Evolutionary conservation across 2,113 vertebrate species (phyloP).

Genomic region (Cynoglossus semilaevis): DNA sequence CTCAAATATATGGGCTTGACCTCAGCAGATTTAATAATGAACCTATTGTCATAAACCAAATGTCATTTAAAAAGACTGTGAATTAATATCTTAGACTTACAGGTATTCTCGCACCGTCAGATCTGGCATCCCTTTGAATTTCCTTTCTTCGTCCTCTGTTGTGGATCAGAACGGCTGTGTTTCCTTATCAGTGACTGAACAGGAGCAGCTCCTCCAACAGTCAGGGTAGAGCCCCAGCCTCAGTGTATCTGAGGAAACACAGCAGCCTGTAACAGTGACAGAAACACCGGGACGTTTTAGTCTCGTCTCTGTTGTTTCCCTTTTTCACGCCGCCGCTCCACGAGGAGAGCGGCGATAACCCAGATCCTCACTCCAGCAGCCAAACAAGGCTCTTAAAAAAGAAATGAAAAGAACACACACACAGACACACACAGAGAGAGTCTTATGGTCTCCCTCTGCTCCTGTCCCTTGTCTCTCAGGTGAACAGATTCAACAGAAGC

Average conservation of each 20-base stretch:
- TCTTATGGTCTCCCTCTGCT: background rate
- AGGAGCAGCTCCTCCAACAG: constrained; percentile 12
- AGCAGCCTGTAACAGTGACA: constrained; percentile 9
- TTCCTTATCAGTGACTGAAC: constrained; percentile 16
- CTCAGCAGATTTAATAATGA: too few relatives aligned
- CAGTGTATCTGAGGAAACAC: background rate
- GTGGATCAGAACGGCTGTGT: constrained; percentile 13
- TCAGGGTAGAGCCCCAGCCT: constrained; percentile 6
- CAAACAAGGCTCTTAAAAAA: background rate
- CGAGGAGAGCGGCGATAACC: constrained; percentile 2
- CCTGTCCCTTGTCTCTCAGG: constrained; percentile 60
- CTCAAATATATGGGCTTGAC: too few relatives aligned
- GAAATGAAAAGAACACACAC: constrained; percentile 1
- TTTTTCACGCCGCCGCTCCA: constrained; percentile 3
- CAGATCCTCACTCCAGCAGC: background rate
- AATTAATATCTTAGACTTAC: constrained; percentile 2
- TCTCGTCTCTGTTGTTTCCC: background rate
- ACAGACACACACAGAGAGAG: background rate
- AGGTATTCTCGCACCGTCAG: too few relatives aligned
- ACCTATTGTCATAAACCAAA: too few relatives aligned
- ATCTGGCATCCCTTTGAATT: too few relatives aligned
- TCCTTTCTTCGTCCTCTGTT: background rate
- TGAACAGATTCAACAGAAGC: constrained; percentile 87
- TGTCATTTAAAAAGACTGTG: too few relatives aligned
- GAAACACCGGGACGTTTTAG: constrained; percentile 6